Evolutionary conservation across 2,113 vertebrate genomes (phyloP).

Genomic region (Mixornis gularis): DNA sequence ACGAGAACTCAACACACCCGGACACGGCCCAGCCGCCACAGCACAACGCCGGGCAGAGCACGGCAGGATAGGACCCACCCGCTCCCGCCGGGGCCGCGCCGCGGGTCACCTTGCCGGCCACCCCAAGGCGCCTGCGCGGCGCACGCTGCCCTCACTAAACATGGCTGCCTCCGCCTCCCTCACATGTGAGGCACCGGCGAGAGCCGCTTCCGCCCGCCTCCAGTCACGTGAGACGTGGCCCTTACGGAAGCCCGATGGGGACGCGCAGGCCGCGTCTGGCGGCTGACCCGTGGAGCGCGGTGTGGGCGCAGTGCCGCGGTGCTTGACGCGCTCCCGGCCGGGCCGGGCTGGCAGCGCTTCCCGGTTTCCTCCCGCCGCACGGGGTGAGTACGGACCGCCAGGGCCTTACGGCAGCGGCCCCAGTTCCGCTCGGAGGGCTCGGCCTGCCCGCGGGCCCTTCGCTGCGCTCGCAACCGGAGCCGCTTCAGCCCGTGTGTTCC

Average conservation of each 20-base stretch:
- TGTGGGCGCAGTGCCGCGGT: not conserved
- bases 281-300: not conserved
- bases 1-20: not conserved
- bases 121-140: not conserved
- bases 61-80: no score
- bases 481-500: not conserved
- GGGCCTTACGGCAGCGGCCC: not conserved
- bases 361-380: not conserved
- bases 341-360: not conserved
- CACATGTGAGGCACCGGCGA: accelerated
- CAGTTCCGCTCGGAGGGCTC: accelerated
- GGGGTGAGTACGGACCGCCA: slow-evolving; percentile 4
- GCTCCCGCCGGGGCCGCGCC: not conserved
- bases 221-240: not conserved
- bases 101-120: not conserved
- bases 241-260: slow-evolving; percentile 21
- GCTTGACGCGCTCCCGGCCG: not conserved
- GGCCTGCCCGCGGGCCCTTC: not conserved
- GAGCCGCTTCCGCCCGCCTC: not conserved
- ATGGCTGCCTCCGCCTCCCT: not conserved
- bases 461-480: no score
- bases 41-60: not conserved
- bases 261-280: not conserved
- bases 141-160: not conserved
- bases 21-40: not conserved